Percentiles rank a stretch among this genome's conserved stretches.
Conservation (phyloP, 2,113 vertebrate species). For the Ovibos moschatus region DNA sequence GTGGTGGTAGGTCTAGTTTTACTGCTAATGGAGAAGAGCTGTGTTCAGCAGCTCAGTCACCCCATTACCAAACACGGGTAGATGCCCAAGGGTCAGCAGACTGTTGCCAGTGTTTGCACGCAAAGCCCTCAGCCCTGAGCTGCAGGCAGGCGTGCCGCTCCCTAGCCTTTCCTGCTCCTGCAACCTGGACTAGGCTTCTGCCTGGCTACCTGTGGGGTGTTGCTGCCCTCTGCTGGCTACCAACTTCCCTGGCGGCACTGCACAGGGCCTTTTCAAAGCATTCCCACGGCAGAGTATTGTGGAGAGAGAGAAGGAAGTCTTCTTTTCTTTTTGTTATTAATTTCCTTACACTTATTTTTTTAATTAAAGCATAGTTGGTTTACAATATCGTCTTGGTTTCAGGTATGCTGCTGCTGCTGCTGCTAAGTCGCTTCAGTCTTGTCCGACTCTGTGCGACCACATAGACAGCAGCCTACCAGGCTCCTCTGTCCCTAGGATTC, state of each 20-base stretch:
- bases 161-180: background rate
- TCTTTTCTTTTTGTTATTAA: background rate
- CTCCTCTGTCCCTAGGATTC: background rate
- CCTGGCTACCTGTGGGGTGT: background rate
- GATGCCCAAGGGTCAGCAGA: background rate
- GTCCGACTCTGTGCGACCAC: background rate
- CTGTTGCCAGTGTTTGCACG: background rate
- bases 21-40: background rate
- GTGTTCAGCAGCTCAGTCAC: background rate
- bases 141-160: too few relatives aligned
- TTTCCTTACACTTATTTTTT: background rate
- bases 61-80: background rate
- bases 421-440: background rate
- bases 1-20: background rate
- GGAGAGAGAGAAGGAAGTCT: background rate
- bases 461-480: background rate
- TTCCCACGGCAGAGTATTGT: background rate
- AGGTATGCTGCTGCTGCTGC: background rate
- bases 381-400: background rate
- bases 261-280: background rate
- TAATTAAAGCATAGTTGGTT: background rate
- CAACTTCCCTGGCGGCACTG: fast-evolving
- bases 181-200: fast-evolving
- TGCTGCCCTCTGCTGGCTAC: constrained; percentile 68
- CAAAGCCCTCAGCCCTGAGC: background rate